A percentile compares a stretch with the other conserved stretches of the same genome.
Evolutionary conservation across 1,140 invertebrate species (phyloP).

Genomic region (Aethina tumida): DNA sequence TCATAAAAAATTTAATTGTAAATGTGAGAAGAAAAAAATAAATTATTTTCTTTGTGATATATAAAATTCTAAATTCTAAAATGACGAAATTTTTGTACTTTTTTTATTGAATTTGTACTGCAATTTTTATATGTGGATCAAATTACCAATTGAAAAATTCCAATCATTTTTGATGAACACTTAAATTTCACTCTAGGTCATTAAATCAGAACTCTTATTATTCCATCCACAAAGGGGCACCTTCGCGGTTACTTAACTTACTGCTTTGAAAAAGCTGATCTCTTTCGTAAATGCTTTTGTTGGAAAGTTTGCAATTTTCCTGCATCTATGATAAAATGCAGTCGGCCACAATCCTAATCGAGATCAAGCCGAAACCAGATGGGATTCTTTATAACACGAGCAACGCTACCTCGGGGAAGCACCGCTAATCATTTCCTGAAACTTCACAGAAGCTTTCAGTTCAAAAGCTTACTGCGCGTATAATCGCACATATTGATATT

Average conservation of each 20-base stretch:
- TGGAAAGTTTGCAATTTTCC: slow-evolving; percentile 1
- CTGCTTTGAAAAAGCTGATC: slow-evolving; percentile 3
- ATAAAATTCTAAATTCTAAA: too few species aligned
- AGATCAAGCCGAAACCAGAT: background rate
- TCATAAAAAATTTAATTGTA: too few species aligned
- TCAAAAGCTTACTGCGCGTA: slow-evolving; percentile 1
- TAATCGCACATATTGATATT: slow-evolving; percentile 3
- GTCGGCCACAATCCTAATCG: background rate
- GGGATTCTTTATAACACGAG: background rate
- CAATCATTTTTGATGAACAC: too few species aligned
- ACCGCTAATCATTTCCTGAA: slow-evolving; percentile 16
- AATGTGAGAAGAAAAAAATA: too few species aligned
- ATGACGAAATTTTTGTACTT: too few species aligned
- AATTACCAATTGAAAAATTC: too few species aligned
- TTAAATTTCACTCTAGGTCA: background rate
- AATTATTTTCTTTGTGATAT: too few species aligned
- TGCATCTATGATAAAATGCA: background rate
- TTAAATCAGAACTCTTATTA: slow-evolving; percentile 4
- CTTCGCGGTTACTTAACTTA: background rate
- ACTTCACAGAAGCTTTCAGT: slow-evolving; percentile 9
- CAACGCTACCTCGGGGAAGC: slow-evolving; percentile 12
- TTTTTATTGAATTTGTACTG: too few species aligned
- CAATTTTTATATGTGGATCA: too few species aligned
- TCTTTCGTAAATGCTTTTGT: background rate
- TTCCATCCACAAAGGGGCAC: slow-evolving; percentile 2